Evolutionary conservation across 2,888 invertebrate species (phyloP), one percentile per base, ranked within the genome.

Genomic region (Microctonus brassicae): DNA sequence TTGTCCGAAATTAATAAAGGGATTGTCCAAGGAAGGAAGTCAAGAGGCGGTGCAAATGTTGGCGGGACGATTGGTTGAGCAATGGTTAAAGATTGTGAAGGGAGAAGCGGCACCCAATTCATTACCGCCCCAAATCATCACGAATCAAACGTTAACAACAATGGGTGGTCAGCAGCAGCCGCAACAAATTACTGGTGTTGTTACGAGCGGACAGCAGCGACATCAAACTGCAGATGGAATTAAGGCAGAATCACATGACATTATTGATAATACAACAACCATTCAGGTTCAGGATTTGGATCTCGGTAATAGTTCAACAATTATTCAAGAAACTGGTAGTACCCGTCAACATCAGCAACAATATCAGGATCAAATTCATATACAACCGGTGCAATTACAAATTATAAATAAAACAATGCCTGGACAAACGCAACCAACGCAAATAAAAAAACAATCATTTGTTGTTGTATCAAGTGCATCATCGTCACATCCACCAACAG

Each of bases 1-100:
- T 79, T 94, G 96, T 78, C 97, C 98, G 0, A 97, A 97, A 88
- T 89, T 97, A 74, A 95, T 98, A 24, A 97, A 97, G 87, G 93
- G 93, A 68, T 89, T 97, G 55, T 94, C 95, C 7, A 95, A 95
- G 84, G 93, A 95, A 84, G 94, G 93, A 58, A 93, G 94, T 81
- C 92, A 94, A 88, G 93, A 93, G 88, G 93, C 91, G 83, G 93
- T 96, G 70, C 91, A 94, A 83, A 91, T 92, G 70, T 88, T 96
- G 80, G 95, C 97, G 13, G 91, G 92, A 70, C 93, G 93, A 81
- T 90, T 97, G 72, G 97, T 97, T 33, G 95, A 96, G 83, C 94
- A 94, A 84, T 97, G 97, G 97, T 90, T 97, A 80, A 94, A 94
- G 87, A 94, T 96, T 70, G 96, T 97, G 1, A 95, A 96, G 87